Conservation (phyloP, 2,888 invertebrate species). For the Liopterus haemorrhoidalis region DNA sequence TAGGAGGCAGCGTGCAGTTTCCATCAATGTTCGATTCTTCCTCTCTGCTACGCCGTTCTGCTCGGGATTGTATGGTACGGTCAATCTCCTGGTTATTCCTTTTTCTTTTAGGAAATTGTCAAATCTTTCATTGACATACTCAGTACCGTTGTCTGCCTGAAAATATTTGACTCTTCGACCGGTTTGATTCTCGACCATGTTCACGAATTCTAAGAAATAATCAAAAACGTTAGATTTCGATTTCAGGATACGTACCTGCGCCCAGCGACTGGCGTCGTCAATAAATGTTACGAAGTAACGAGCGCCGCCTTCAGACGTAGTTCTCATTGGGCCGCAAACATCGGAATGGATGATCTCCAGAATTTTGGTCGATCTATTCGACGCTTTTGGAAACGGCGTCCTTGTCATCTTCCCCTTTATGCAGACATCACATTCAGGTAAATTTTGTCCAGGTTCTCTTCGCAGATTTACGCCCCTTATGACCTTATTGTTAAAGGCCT, state of each 20-base stretch:
- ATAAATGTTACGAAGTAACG: too few species aligned
- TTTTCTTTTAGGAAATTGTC: constrained; percentile 27
- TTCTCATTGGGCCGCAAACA: too few species aligned
- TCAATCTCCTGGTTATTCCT: constrained; percentile 32
- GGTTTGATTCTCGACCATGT: constrained; percentile 26
- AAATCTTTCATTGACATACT: constrained; percentile 29
- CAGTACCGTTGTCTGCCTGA: constrained; percentile 30
- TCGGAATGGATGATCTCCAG: too few species aligned
- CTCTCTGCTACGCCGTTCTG: constrained; percentile 38
- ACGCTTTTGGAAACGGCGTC: too few species aligned
- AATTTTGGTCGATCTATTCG: too few species aligned
- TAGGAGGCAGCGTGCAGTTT: constrained; percentile 27
- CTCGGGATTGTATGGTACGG: constrained; percentile 34
- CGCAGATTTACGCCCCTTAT: too few species aligned
- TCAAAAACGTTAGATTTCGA: constrained; percentile 26
- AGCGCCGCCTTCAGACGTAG: too few species aligned
- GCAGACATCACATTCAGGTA: too few species aligned
- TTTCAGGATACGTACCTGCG: constrained; percentile 29
- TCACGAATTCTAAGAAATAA: constrained; percentile 25
- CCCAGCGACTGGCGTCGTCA: too few species aligned
- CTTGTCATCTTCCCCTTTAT: too few species aligned
- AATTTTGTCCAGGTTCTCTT: too few species aligned
- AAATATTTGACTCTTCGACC: constrained; percentile 26
- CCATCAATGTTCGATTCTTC: constrained; percentile 28
- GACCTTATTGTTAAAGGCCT: too few species aligned